Percentiles rank a stretch among this genome's conserved stretches.
Conservation (phyloP, 1,140 invertebrate genomes). For the Aporrectodea caliginosa region DNA sequence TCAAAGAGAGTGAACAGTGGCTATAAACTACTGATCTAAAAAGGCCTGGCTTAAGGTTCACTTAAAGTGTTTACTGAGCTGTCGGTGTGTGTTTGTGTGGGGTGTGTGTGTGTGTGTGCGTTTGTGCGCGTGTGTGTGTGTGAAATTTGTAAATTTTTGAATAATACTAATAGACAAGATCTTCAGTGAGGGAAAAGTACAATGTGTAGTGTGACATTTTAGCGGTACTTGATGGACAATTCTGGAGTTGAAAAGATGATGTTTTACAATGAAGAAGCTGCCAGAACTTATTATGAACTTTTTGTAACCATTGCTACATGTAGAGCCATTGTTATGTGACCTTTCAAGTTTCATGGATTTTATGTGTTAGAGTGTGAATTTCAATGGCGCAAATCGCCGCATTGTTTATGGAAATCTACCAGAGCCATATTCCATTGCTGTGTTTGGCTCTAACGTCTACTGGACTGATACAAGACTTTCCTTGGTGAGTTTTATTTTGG, state of each 20-base stretch:
- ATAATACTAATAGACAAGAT: slow-evolving; percentile 13
- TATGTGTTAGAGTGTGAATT: no score
- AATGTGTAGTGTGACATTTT: not conserved
- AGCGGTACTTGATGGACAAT: not conserved
- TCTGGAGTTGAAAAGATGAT: no score
- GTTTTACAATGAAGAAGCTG: no score
- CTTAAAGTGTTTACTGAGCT: no score
- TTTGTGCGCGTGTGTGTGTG: no score
- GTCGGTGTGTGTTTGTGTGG: no score
- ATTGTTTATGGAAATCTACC: not conserved
- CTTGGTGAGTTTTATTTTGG: no score
- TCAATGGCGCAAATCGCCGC: not conserved
- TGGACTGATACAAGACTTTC: not conserved
- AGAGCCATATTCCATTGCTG: not conserved
- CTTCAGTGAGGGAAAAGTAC: not conserved
- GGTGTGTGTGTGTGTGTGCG: no score
- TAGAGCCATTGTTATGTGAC: not conserved
- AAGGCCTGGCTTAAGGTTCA: no score
- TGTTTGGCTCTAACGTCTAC: not conserved
- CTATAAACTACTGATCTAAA: no score
- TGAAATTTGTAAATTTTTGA: no score
- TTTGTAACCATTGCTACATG: not conserved
- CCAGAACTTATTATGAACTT: not conserved
- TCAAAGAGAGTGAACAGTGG: no score
- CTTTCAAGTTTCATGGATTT: not conserved